phyloP scores from a whole-genome alignment of 2,797 vertebrate species.

The Rhyacichthys aspro region DNA sequence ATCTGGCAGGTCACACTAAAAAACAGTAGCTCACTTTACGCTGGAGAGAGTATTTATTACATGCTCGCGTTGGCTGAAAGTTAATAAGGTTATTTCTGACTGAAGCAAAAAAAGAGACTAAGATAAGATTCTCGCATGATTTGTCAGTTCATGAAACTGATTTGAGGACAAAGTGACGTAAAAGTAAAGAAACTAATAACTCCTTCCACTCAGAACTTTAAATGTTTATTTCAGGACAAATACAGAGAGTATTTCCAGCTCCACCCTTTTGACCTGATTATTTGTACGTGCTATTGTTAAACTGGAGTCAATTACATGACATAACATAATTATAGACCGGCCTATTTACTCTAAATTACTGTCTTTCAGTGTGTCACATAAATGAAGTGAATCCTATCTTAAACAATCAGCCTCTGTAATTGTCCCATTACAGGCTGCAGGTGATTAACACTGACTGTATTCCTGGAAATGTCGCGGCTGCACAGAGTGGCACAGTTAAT shows the following conservation, averaged over 20 bases:
- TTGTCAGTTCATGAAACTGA: too few species aligned
- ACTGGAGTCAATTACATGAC: neutral
- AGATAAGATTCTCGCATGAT: too few species aligned
- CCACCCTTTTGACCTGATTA: constrained; percentile 1
- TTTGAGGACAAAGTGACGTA: too few species aligned
- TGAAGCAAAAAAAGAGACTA: too few species aligned
- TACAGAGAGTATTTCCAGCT: neutral
- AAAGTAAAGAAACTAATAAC: too few species aligned
- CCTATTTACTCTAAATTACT: neutral
- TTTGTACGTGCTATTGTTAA: neutral
- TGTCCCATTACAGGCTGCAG: constrained; percentile 61
- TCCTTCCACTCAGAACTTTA: too few species aligned
- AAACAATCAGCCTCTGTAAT: constrained; percentile 4
- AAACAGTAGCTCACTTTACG: too few species aligned
- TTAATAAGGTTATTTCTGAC: too few species aligned
- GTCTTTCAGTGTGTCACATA: neutral
- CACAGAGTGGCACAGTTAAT: constrained; percentile 63
- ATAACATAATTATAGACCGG: neutral
- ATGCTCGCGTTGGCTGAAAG: too few species aligned
- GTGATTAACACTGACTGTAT: constrained; percentile 62
- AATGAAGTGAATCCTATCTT: constrained; percentile 7
- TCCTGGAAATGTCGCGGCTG: constrained; percentile 65
- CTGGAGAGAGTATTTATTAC: too few species aligned
- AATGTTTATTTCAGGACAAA: neutral
- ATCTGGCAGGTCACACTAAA: too few species aligned